Base-by-base conservation (phyloP, 2,888 invertebrate species). In the Troides oblongomaculatus region DNA sequence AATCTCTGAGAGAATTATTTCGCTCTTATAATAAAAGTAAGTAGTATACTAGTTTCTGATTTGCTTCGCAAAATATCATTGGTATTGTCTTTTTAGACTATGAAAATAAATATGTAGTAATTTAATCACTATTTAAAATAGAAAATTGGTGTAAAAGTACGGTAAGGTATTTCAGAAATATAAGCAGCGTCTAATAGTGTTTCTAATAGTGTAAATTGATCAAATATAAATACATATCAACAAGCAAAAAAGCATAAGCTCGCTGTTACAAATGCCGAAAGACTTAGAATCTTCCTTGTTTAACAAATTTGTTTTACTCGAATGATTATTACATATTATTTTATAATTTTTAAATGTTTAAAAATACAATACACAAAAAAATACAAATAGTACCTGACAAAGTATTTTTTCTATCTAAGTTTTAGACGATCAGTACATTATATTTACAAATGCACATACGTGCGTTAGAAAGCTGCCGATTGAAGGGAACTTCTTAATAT, bases 21-120 rank as follows among this genome's bases (percentile, higher is more conserved):
- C 76, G 78, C 81, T 76, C 79, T 77, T 82, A 86, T 73, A 84
- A 85, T 83, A 84, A 79, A 84, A 84, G 76, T 77, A 74, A 76
- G 74, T 77, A 76, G 74, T 77, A 76, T 77, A 76, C 76, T 75
- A 78, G 71, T 74, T 78, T 72, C 74, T 66, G 74, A 81, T 90
- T 91, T 90, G 91, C 90, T 89, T 83, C 83, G 91, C 91, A 91
- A 91, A 89, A 83, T 78, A 77, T 83, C 82, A 79, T 71, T 84
- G 79, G 84, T 90, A 90, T 89, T 90, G 88, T 90, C 89, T 77
- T 81, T 79, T 79, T 86, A 86, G 83, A 86, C 82, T 66, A 65
- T 39, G 57, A 50, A 66, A 58, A 67, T 66, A 67, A 64, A 70
- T 17, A 53, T 62, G 53, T 57, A 58, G 36, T 53, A 53, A 64